Base-by-base conservation (phyloP, 2,888 invertebrate species). In the Cantharis rufa region DNA sequence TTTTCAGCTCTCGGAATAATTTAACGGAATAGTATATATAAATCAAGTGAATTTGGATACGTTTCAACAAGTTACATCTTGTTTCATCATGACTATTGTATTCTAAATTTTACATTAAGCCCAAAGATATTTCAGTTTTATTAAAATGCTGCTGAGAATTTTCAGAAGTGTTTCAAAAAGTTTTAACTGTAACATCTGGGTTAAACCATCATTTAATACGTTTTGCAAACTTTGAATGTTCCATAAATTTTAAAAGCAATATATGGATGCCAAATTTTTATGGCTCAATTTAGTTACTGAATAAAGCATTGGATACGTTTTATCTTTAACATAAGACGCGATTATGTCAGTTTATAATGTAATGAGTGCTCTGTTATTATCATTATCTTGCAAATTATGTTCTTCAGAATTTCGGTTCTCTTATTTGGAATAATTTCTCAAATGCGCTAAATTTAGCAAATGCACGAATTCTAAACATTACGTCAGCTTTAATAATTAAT, bases 171-270 rank as follows among this genome's bases (percentile, higher is more conserved):
- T 72, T 32, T 24, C 24, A 61, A 27, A 68, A 72, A 48, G 48
- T 66, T 61, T 73, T 69, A 24, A 15, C 18, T 73, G 73, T 11
- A 69, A 62, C 73, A 73, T 28, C 61, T 73, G 72, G 68, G 15
- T 62, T 15, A 69, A 62, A 73, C 21, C 68, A 68, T 69, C 62
- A 18, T 73, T 48, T 73, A 69, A 68, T 72, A 68, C 28, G 62
- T 69, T 73, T 21, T 18, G 7, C 48, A 68, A 72, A 48, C 72
- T 72, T 64, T 18, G 24, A 66, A 66, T 66, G 64, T 66, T 66
- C 64, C 64, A 66, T 66, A 66, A 66, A 66, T 63, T 71, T 27
- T 28, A 71, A 71, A 71, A 71, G 63, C 63, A 63, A 71, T 64
- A 28, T 71, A 71, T 71, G 62, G 48, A 61, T 61, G 70, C 18